phyloP scores from a whole-genome alignment of 2,113 vertebrate genomes.

The Oostethus manadensis region DNA sequence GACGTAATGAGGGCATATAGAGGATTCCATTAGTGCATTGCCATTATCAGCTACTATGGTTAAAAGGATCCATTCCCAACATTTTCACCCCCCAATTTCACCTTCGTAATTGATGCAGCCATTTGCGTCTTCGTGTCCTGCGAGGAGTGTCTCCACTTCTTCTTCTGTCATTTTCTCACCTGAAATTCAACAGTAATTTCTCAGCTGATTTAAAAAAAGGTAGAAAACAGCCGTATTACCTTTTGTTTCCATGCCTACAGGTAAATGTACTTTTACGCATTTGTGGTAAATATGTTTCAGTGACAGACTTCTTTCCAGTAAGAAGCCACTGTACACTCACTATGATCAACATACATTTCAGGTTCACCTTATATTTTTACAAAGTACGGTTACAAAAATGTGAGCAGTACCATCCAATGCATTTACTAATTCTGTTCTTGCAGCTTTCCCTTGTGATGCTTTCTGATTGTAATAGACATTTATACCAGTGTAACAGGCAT shows the following conservation, averaged over 20 bases:
- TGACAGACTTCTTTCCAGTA: too few species aligned
- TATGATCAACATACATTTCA: too few species aligned
- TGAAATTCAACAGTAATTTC: slow-evolving; percentile 35
- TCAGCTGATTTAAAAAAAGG: not conserved
- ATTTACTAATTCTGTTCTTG: not conserved
- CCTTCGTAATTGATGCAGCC: slow-evolving; percentile 98
- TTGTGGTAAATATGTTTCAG: too few species aligned
- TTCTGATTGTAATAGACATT: not conserved
- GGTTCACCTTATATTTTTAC: too few species aligned
- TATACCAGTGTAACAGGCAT: not conserved
- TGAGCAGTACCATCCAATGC: too few species aligned
- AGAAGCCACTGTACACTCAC: too few species aligned
- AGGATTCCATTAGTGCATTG: not conserved
- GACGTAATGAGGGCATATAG: not conserved
- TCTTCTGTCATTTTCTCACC: slow-evolving; percentile 95
- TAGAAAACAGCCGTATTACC: not conserved
- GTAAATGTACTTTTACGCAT: too few species aligned
- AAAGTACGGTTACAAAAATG: too few species aligned
- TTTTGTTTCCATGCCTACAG: too few species aligned
- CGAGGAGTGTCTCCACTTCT: slow-evolving; percentile 86
- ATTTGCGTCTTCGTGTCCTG: slow-evolving; percentile 89
- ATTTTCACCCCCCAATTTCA: slow-evolving; percentile 45
- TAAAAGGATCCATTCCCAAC: not conserved
- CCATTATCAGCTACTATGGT: not conserved
- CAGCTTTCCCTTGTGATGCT: not conserved